A percentile compares a stretch with the other conserved stretches of the same genome.
Conservation (phyloP, 2,113 vertebrate genomes). For the Hepsetus odoe region DNA sequence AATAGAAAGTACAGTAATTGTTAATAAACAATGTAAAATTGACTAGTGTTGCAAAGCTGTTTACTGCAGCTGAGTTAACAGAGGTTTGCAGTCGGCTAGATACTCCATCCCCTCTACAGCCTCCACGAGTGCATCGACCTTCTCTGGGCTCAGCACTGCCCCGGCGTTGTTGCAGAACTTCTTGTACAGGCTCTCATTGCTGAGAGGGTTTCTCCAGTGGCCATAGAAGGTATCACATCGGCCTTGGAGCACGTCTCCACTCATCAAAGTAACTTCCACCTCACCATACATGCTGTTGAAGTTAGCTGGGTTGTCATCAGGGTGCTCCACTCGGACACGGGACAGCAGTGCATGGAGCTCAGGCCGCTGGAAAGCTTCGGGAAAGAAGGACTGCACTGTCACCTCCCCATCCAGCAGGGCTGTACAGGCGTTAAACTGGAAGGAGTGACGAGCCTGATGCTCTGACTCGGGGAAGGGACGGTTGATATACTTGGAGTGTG, state of each 20-base stretch:
- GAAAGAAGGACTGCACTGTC: constrained; percentile 75
- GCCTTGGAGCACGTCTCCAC: constrained; percentile 75
- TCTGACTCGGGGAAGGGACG: constrained; percentile 85
- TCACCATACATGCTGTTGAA: constrained; percentile 86
- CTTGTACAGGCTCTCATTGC: constrained; percentile 78
- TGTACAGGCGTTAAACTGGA: constrained; percentile 86
- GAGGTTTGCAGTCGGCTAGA: constrained; percentile 67
- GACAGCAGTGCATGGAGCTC: constrained; percentile 78
- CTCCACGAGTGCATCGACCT: constrained; percentile 73
- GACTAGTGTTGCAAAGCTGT: background rate
- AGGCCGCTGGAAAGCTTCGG: constrained; percentile 68
- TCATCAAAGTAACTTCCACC: constrained; percentile 77
- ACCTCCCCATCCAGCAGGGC: constrained; percentile 84
- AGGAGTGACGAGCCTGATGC: constrained; percentile 87
- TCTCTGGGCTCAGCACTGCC: constrained; percentile 71
- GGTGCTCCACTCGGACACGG: constrained; percentile 83
- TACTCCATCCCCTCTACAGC: constrained; percentile 74
- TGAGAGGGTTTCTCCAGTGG: constrained; percentile 88
- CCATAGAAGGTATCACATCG: constrained; percentile 89
- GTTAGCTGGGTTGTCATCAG: constrained; percentile 82
- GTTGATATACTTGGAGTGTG: constrained; percentile 87
- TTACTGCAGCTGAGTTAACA: constrained; percentile 77
- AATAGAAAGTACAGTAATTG: constrained; percentile 2
- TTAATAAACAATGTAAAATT: background rate
- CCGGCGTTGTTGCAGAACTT: constrained; percentile 82